Evolutionary conservation across 1,140 invertebrate species (phyloP), one percentile per base, ranked within the genome.

Genomic region (Saxidomus purpurata): DNA sequence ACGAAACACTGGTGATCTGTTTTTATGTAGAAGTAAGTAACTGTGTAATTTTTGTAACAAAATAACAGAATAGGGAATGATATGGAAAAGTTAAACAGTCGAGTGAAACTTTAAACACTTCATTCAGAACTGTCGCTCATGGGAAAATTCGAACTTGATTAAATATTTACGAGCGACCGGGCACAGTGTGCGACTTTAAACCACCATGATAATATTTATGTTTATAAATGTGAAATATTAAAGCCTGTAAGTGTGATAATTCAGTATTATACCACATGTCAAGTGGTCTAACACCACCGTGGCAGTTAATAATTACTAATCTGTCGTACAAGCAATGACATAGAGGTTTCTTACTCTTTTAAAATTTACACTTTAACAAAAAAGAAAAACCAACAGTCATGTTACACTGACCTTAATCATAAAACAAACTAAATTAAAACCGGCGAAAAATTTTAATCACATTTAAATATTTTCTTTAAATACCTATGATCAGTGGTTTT

Each of bases 171-270:
- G 55, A n/a, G 3, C 49, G 76, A 79, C 76, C 76, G 1, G 31
- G 76, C 76, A 55, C 43, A 31, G 49, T 79, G 19, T 34, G n/a
- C 28, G 15, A 19, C 47, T 19, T 49, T 31, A 79, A 79, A 6
- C 13, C n/a, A 79, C 43, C 25, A 47, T 79, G 74, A 47, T 22
- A 77, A 79, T 79, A 79, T 79, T 79, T 49, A 79, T 52, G 47
- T 79, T 79, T 52, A 79, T 52, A 31, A 79, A 34, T 52, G 49
- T 25, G 0, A 13, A 1, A 55, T 28, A 79, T 79, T 79, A 79
- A 22, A 19, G 47, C 28, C 31, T n/a, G 28, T 15, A 79, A 52
- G 47, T 79, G 47, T 47, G 13, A 31, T 79, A 52, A 52, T 79
- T 31, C 28, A 0, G n/a, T 71, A 36, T 71, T 71, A 71, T 71